Base-by-base conservation (phyloP, 2,888 invertebrate species). In the Synergus umbraculus region DNA sequence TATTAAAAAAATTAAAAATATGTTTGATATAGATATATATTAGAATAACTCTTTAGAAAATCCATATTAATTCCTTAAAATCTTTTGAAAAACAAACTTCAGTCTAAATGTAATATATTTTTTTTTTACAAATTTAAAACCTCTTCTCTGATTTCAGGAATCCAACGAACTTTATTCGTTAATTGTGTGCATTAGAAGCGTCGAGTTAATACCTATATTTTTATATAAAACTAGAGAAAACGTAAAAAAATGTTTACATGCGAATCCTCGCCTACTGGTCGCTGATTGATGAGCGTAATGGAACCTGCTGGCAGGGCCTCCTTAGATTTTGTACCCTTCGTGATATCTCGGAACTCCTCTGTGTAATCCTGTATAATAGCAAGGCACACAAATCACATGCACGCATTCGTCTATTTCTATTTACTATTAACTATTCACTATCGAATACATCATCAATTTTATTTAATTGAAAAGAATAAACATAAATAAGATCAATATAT, bases 261-360 rank as follows among this genome's bases (percentile, higher is more conserved):
- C 95, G 97, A 95, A 94, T 98, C 98, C 94, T 98, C 98, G 94
- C 97, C 97, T 93, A 98, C 98, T 85, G 97, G 97, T 89, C 98
- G 96, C 93, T 98, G 98, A 94, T 98, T 97, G 94, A 98, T 97
- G 92, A 98, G 95, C 89, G 97, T 98, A 93, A 98, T 98, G 93
- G 96, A 96, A 88, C 97, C 97, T 90, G 97, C 97, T 88, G 97
- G 97, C 88, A 97, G 95, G 89, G 97, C 96, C 93, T 97, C 97
- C 95, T 97, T 97, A 89, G 96, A 97, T 94, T 97, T 97, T 79
- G 91, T 89, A 92, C 97, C 97, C 94, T 97, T 98, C 92, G 97
- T 97, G 94, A 98, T 98, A 94, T 98, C 98, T 92, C 98, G 96
- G 94, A 98, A 98, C 94, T 98, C 98, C 94, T 98, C 98, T 88